Evolutionary conservation across 2,113 vertebrate species (phyloP).

Genomic region (Lucifuga dentata): DNA sequence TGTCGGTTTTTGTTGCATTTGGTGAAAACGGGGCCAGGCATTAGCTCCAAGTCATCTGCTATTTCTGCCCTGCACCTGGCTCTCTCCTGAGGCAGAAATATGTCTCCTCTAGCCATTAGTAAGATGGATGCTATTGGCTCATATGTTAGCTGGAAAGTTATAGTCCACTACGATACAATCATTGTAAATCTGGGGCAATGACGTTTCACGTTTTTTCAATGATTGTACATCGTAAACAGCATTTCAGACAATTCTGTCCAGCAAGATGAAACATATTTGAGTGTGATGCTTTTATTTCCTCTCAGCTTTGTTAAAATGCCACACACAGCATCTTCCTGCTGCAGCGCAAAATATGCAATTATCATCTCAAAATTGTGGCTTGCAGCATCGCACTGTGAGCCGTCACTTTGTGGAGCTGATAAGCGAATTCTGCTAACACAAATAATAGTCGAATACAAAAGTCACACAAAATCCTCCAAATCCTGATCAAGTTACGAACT

Average conservation of each 20-base stretch:
- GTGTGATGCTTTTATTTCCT: constrained; percentile 4
- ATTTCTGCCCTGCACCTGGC: constrained; percentile 77
- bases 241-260: constrained; percentile 3
- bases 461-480: background rate
- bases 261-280: constrained; percentile 16
- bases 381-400: background rate
- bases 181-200: background rate
- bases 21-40: constrained; percentile 70
- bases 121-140: constrained; percentile 67
- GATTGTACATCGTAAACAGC: constrained; percentile 22
- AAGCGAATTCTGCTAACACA: background rate
- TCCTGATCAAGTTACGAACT: constrained; percentile 35
- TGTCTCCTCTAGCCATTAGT: constrained; percentile 75
- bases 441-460: constrained; percentile 17
- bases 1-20: constrained; percentile 46
- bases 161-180: constrained; percentile 29
- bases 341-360: constrained; percentile 27
- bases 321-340: constrained; percentile 2
- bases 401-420: background rate
- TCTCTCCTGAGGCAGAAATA: constrained; percentile 66
- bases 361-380: constrained; percentile 19
- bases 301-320: constrained; percentile 23
- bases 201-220: constrained; percentile 5
- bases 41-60: constrained; percentile 66
- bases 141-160: constrained; percentile 42